Conservation (phyloP, 2,888 invertebrate species). For the Notodromas monacha region DNA sequence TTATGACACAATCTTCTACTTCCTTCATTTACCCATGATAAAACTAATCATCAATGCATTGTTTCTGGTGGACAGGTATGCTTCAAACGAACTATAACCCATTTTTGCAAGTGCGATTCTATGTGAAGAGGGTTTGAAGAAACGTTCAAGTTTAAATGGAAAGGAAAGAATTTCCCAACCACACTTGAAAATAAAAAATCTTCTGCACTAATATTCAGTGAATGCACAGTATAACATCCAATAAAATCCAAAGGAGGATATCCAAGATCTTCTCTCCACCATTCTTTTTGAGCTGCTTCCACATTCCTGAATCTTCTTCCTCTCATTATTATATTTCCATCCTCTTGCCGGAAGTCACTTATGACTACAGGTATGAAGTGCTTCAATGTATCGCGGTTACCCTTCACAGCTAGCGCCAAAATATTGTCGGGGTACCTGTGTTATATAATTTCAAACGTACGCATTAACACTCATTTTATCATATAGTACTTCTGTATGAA, state of each 20-base stretch:
- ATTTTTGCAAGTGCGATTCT: neutral
- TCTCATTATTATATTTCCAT: neutral
- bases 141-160: constrained; percentile 1
- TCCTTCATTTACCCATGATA: too few species aligned
- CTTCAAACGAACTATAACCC: neutral
- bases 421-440: constrained; percentile 1
- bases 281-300: neutral
- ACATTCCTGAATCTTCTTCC: neutral
- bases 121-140: neutral
- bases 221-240: neutral
- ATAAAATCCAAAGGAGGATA: neutral
- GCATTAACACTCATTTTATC: too few species aligned
- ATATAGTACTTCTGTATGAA: too few species aligned
- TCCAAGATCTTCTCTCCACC: neutral
- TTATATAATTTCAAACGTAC: neutral
- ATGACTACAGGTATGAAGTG: neutral
- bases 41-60: too few species aligned
- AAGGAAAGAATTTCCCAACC: neutral
- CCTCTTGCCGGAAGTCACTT: neutral
- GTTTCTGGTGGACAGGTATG: neutral
- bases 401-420: neutral
- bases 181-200: neutral
- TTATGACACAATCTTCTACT: too few species aligned
- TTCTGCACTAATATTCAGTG: neutral
- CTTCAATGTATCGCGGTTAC: neutral